Conservation (phyloP, 2,113 vertebrate species). For the Delphinapterus leucas region DNA sequence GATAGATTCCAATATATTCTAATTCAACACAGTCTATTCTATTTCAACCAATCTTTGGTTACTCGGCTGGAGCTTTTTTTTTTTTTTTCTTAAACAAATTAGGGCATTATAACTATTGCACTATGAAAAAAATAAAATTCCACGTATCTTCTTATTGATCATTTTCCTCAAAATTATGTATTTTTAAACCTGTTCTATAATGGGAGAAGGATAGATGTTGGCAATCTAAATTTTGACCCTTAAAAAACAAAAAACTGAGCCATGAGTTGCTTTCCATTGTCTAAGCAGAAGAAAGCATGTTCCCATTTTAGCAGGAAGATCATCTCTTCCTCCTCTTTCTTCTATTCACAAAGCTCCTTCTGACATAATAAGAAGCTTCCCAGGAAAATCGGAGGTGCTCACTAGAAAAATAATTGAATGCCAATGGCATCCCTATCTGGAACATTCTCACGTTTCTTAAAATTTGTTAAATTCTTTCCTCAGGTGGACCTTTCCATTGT, state of each 20-base stretch:
- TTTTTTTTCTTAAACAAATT: background rate
- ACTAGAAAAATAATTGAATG: background rate
- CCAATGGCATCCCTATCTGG: background rate
- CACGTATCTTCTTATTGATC: background rate
- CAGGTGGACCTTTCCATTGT: background rate
- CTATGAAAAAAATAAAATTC: background rate
- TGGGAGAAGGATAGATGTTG: background rate
- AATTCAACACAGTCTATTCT: background rate
- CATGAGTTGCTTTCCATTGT: background rate
- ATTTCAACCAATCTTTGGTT: background rate
- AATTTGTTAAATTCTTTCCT: background rate
- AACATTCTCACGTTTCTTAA: background rate
- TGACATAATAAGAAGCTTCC: background rate
- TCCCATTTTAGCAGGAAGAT: background rate
- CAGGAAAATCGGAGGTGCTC: background rate
- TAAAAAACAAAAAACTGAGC: constrained; percentile 7
- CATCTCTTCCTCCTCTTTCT: background rate
- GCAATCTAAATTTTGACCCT: background rate
- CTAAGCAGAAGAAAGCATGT: background rate
- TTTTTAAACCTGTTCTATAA: background rate
- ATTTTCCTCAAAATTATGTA: background rate
- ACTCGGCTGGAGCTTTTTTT: background rate
- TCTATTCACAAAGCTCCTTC: background rate
- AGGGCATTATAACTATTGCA: background rate
- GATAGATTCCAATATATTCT: background rate